Percentiles rank a stretch among this genome's conserved stretches.
phyloP scores from a whole-genome alignment of 2,888 invertebrate genomes.

The Troides oblongomaculatus region DNA sequence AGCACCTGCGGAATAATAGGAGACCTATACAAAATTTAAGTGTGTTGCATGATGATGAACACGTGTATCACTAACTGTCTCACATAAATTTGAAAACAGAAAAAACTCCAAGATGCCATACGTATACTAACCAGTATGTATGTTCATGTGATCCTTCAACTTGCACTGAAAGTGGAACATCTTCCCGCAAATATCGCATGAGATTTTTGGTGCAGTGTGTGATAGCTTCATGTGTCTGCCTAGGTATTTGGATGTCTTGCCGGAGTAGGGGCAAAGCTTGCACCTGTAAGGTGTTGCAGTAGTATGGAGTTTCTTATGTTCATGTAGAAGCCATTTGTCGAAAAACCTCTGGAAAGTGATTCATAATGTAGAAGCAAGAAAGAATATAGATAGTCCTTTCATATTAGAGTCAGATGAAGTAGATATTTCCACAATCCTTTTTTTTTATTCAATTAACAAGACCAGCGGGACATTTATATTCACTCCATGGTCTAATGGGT shows the following conservation, averaged over 20 bases:
- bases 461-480: no score
- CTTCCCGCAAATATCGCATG: constrained; percentile 49
- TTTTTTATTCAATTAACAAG: no score
- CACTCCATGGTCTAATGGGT: no score
- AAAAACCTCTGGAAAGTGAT: constrained; percentile 42
- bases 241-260: constrained; percentile 51
- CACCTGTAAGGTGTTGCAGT: constrained; percentile 41
- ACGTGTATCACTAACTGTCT: no score
- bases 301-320: constrained; percentile 45
- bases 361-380: no score
- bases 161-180: constrained; percentile 44
- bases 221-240: constrained; percentile 41
- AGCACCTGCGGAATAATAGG: constrained; percentile 41
- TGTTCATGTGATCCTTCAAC: constrained; percentile 45
- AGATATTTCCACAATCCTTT: no score
- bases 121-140: constrained; percentile 47
- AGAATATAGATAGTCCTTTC: no score
- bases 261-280: constrained; percentile 44
- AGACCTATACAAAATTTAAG: neutral
- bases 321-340: constrained; percentile 28
- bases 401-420: no score
- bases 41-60: no score
- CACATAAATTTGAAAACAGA: neutral
- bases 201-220: constrained; percentile 36
- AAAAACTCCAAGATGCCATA: neutral